Percentiles rank a stretch among this genome's conserved stretches.
Evolutionary conservation across 2,888 invertebrate genomes (phyloP).

Genomic region (Andrena trimmerana): DNA sequence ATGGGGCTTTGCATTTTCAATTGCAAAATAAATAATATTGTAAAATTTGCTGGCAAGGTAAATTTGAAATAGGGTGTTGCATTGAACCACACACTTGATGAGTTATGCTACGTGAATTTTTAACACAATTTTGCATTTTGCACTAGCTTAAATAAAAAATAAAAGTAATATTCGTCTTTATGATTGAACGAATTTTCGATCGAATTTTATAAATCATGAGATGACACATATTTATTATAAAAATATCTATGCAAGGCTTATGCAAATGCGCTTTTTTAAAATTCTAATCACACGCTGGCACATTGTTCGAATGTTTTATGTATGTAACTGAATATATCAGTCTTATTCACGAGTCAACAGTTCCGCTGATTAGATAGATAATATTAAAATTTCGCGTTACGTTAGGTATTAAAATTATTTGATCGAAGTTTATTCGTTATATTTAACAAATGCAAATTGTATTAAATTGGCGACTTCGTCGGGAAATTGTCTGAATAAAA

Average conservation of each 20-base stretch:
- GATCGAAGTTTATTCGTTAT: neutral
- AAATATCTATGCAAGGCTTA: neutral
- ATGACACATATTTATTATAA: conserved; percentile 1
- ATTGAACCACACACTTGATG: neutral
- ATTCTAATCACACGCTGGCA: conserved; percentile 19
- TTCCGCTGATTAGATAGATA: conserved; percentile 14
- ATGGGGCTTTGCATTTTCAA: neutral
- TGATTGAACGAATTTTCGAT: neutral
- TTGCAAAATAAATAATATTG: neutral
- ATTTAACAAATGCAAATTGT: neutral
- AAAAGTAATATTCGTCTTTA: conserved; percentile 4
- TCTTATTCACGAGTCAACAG: conserved; percentile 6
- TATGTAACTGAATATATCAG: neutral
- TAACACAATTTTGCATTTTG: neutral
- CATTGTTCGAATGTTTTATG: conserved; percentile 18
- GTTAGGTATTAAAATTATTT: neutral
- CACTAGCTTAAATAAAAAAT: neutral
- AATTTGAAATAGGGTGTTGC: neutral
- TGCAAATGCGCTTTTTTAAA: conserved; percentile 9
- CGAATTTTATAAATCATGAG: conserved; percentile 18
- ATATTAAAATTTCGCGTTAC: neutral
- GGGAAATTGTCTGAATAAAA: neutral
- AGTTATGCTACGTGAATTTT: neutral
- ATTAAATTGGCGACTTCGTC: neutral
- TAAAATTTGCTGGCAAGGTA: neutral